Evolutionary conservation across 2,113 vertebrate genomes (phyloP), one percentile per base, ranked within the genome.

Genomic region (Anarhynchus alexandrinus): DNA sequence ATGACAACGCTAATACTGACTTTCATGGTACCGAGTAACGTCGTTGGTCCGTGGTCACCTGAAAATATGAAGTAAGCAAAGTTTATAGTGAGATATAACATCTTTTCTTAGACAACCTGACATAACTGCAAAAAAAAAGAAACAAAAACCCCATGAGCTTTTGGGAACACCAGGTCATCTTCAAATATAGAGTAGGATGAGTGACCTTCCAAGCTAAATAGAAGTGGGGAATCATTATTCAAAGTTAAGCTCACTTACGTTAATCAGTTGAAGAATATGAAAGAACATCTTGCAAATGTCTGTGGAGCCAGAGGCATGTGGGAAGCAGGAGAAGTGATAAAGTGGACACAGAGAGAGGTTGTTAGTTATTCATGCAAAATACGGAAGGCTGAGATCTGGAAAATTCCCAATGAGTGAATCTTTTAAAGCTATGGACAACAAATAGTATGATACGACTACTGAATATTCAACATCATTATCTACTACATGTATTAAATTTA

Each of bases 1-100:
- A 62, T 83, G 76, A 55, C n/a, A 84, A 73, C 89, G 38, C 29
- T 82, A 27, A 40, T 38, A 7, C 29, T 29, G 42, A 36, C 27
- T 78, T 36, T 52, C 34, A 15, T 0, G 1, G 65, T 15, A 47
- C 0, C 0, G 0, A 65, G 34, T 36, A 25, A 70, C 34, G n/a
- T 27, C 74, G 6, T 23, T 55, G 76, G 42, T 25, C 38, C 47
- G 57, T 49, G 49, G 34, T 61, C 36, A 45, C 1, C 15, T 42
- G 36, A 76, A 89, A 88, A 54, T n/a, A 20, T 2, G 12, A 85
- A 59, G 6, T 29, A 78, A 89, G 25, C 6, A 34, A 69, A 67
- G 10, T 49, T 64, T 86, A 27, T 4, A 64, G 15, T 32, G 47
- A 71, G 59, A 74, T 9, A 13, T 8, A 29, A 43, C 26, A 20